Conservation (phyloP, 2,113 vertebrate species). For the Phaethornis superciliosus region DNA sequence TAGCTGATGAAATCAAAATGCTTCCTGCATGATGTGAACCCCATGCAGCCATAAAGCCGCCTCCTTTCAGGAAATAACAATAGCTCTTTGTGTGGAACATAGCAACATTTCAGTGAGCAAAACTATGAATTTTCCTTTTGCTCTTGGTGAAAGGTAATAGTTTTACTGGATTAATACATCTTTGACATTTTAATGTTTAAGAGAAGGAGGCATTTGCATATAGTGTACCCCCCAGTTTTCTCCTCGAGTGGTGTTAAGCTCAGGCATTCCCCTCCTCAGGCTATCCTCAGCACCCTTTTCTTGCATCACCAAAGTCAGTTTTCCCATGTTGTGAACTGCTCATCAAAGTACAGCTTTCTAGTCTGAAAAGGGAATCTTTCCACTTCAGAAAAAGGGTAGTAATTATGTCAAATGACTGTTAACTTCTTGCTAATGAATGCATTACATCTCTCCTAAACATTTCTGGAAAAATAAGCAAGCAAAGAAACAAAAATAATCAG, state of each 20-base stretch:
- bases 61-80: background rate
- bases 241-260: background rate
- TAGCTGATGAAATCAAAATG: background rate
- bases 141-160: constrained; percentile 26
- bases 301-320: background rate
- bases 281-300: background rate
- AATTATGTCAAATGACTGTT: constrained; percentile 58
- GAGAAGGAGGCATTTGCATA: background rate
- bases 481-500: constrained; percentile 53
- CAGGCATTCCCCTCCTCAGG: background rate
- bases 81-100: background rate
- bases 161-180: background rate
- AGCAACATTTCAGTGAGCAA: background rate
- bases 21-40: background rate
- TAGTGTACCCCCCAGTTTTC: background rate
- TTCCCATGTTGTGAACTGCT: constrained; percentile 12
- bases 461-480: constrained; percentile 40
- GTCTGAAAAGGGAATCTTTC: constrained; percentile 44
- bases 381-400: constrained; percentile 24
- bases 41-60: background rate
- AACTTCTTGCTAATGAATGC: constrained; percentile 61
- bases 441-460: constrained; percentile 53
- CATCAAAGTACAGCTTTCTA: background rate
- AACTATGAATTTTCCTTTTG: constrained; percentile 26
- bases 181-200: constrained; percentile 11